Evolutionary conservation across 2,888 invertebrate species (phyloP), one percentile per base, ranked within the genome.

Genomic region (Caenorhabditis parvicauda): DNA sequence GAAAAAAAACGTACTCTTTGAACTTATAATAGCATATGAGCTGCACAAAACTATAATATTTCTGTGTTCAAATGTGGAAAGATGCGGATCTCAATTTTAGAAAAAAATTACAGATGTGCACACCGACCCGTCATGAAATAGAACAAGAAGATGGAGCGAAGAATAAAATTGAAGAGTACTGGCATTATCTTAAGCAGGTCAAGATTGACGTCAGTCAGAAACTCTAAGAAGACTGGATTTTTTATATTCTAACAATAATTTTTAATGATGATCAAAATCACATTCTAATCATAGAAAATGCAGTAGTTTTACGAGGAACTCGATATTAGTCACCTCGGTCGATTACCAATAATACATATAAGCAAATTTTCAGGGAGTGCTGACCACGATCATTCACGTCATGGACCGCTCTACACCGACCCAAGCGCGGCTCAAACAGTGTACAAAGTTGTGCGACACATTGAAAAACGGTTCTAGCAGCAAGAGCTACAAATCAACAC

Each of bases 151-250:
- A 59, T 4, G 57, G 61, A 7, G 64, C 71, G n/a, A 64, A 70
- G 32, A 69, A 72, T 1, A 68, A 71, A 43, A 49, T 73, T 27
- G 70, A 74, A 29, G 69, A 75, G 44, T 75, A 75, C 50, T 75
- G 74, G 74, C 59, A 72, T 38, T 75, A 75, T 52, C 59, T 75
- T 46, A 75, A 75, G 47, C 75, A 75, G 66, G 72, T 69, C 39
- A 48, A 58, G 50, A 51, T 52, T 46, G 43, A 62, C 56, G 57
- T 59, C 51, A 49, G 57, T 59, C 59, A 50, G n/a, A n/a, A n/a
- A n/a, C n/a, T n/a, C n/a, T n/a, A n/a, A n/a, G n/a, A n/a, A n/a
- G n/a, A n/a, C n/a, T n/a, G n/a, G n/a, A n/a, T n/a, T n/a, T n/a
- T n/a, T n/a, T n/a, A n/a, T n/a, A n/a, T n/a, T n/a, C n/a, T n/a